Conservation (phyloP, 2,888 invertebrate genomes). For the Acleris literana region DNA sequence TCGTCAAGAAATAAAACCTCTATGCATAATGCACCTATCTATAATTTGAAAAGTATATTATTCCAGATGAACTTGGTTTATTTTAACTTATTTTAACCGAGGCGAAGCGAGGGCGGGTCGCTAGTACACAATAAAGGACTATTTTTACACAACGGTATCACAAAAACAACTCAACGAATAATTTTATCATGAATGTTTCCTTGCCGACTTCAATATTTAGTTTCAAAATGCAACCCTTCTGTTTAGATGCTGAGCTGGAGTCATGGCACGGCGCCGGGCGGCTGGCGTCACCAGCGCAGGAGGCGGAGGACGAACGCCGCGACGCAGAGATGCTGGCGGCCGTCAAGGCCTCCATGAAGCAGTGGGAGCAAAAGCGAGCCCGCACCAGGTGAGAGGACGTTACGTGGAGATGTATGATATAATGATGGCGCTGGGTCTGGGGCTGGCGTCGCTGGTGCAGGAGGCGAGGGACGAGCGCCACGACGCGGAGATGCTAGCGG, state of each 20-base stretch:
- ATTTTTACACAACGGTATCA: too few species aligned
- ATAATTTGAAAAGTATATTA: too few species aligned
- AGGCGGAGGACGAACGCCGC: constrained; percentile 88
- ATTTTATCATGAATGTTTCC: too few species aligned
- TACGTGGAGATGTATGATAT: not conserved
- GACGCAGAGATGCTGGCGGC: constrained; percentile 89
- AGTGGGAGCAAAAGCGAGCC: constrained; percentile 85
- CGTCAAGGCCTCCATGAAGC: constrained; percentile 87
- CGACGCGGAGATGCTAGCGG: constrained; percentile 88
- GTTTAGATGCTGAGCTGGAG: constrained; percentile 73
- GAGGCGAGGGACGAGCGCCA: constrained; percentile 88
- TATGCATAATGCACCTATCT: too few species aligned
- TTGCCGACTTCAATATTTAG: too few species aligned
- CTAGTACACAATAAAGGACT: too few species aligned
- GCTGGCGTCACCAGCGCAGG: constrained; percentile 84
- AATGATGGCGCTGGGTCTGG: constrained; percentile 73
- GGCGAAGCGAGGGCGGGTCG: too few species aligned
- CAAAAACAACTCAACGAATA: too few species aligned
- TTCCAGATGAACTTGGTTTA: too few species aligned
- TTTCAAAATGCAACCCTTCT: not conserved
- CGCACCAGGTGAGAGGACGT: constrained; percentile 76
- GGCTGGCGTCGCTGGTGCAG: constrained; percentile 82
- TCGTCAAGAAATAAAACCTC: too few species aligned
- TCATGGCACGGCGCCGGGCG: constrained; percentile 76
- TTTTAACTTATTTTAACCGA: too few species aligned